Percentiles rank a stretch among this genome's conserved stretches.
These are phyloP conservation scores for Akabosia matsudoensis DNA, from an alignment of 1,140 invertebrate genomes.

Conservation along the genomic window DNA sequence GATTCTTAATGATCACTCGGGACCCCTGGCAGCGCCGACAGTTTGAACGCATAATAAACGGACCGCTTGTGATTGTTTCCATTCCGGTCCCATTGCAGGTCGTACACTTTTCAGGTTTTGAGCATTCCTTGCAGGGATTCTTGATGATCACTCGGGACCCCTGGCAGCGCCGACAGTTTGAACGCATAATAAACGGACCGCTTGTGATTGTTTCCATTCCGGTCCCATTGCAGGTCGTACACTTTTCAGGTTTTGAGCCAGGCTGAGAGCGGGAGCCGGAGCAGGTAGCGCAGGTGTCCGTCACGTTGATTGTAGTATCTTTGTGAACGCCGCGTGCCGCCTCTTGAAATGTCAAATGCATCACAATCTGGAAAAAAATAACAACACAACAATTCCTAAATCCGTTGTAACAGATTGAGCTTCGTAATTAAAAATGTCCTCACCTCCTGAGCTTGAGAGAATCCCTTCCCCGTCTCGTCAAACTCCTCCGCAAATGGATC, in stretches of 20 bases:
- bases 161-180: conserved; percentile 88
- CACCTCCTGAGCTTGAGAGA: conserved; percentile 54
- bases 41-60: conserved; percentile 96
- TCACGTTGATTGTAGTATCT: conserved; percentile 82
- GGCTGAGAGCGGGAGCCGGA: conserved; percentile 74
- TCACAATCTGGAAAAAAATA: no score
- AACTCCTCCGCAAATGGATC: conserved; percentile 60
- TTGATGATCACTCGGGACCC: conserved; percentile 83
- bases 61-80: conserved; percentile 78
- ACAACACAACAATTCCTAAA: no score
- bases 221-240: conserved; percentile 99
- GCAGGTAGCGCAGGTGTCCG: conserved; percentile 89
- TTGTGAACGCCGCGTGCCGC: conserved; percentile 94
- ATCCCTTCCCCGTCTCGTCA: conserved; percentile 63
- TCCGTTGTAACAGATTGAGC: no score
- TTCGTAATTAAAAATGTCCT: no score
- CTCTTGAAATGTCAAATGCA: conserved; percentile 90
- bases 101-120: no score
- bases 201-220: conserved; percentile 81
- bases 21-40: conserved; percentile 89
- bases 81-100: conserved; percentile 98
- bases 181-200: conserved; percentile 97
- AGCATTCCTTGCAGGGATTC: conserved; percentile 84
- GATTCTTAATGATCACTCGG: conserved; percentile 79
- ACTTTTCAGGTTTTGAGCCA: conserved; percentile 74